Percentiles rank a stretch among this genome's conserved stretches.
Conservation (phyloP, 2,888 invertebrate genomes). For the Hypena proboscidalis region DNA sequence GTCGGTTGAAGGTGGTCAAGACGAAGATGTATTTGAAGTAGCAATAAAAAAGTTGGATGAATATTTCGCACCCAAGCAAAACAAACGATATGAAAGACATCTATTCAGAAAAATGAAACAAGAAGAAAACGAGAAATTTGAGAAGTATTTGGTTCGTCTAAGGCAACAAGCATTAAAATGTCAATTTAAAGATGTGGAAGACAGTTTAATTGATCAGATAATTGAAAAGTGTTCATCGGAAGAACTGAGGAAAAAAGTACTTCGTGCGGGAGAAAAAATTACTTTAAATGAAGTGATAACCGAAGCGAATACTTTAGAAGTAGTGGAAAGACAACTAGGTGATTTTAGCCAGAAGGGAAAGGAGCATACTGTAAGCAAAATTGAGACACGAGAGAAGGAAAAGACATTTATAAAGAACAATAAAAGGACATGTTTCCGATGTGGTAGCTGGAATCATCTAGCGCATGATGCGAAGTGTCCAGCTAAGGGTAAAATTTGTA, state of each 20-base stretch:
- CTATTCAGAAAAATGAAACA: conserved; percentile 25
- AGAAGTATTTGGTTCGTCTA: conserved; percentile 29
- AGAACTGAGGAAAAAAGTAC: conserved; percentile 30
- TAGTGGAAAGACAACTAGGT: conserved; percentile 15
- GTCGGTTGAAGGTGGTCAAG: background rate
- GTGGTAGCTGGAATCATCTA: too few species aligned
- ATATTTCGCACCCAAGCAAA: conserved; percentile 23
- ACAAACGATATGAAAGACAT: conserved; percentile 21
- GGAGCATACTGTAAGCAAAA: too few species aligned
- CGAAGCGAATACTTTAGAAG: conserved; percentile 37
- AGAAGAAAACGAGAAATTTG: conserved; percentile 32
- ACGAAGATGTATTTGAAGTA: conserved; percentile 4
- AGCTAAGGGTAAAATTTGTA: too few species aligned
- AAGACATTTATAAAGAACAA: too few species aligned
- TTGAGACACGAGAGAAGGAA: too few species aligned
- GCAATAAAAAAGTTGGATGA: conserved; percentile 18
- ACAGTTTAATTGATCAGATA: conserved; percentile 36
- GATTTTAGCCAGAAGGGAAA: background rate
- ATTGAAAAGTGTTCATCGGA: conserved; percentile 26
- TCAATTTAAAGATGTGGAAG: conserved; percentile 22
- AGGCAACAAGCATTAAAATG: conserved; percentile 36
- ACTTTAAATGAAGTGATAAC: conserved; percentile 27
- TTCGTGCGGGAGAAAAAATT: conserved; percentile 22
- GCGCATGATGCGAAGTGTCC: too few species aligned
- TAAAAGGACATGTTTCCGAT: too few species aligned